phyloP scores from a whole-genome alignment of 2,888 invertebrate species.

The Caprella mutica region DNA sequence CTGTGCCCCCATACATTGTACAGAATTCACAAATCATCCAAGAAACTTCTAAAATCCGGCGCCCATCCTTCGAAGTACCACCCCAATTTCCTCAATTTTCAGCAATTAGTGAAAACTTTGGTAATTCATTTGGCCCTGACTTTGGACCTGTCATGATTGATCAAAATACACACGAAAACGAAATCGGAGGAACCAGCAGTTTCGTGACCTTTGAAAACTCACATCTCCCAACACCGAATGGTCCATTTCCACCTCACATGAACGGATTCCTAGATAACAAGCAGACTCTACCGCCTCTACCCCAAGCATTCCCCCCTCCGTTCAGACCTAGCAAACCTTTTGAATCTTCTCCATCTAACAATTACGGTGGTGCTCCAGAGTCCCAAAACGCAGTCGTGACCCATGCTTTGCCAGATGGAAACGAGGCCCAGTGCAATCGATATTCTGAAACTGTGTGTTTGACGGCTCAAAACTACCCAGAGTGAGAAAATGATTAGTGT shows the following conservation, averaged over 20 bases:
- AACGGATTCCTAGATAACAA: no score
- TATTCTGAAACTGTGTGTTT: constrained; percentile 33
- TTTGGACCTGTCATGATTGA: constrained; percentile 32
- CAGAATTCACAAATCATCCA: no score
- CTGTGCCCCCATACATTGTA: no score
- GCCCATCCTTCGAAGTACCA: no score
- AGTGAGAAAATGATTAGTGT: constrained; percentile 19
- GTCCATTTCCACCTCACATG: background rate
- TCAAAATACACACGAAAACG: constrained; percentile 15
- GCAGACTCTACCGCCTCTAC: no score
- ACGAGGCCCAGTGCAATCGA: constrained; percentile 13
- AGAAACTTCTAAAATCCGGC: no score
- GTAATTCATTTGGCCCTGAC: constrained; percentile 29
- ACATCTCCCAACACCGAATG: background rate
- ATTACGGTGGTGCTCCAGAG: background rate
- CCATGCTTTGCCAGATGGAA: background rate
- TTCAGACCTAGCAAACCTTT: background rate
- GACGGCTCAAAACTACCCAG: constrained; percentile 28
- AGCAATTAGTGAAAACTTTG: constrained; percentile 13
- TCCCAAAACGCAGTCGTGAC: background rate
- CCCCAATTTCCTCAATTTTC: background rate
- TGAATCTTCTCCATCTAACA: constrained; percentile 3
- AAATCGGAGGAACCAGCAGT: no score
- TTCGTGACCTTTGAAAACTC: no score
- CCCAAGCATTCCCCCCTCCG: constrained; percentile 1